Base-by-base conservation (phyloP, 2,888 invertebrate genomes). In the Agrochola circellaris region DNA sequence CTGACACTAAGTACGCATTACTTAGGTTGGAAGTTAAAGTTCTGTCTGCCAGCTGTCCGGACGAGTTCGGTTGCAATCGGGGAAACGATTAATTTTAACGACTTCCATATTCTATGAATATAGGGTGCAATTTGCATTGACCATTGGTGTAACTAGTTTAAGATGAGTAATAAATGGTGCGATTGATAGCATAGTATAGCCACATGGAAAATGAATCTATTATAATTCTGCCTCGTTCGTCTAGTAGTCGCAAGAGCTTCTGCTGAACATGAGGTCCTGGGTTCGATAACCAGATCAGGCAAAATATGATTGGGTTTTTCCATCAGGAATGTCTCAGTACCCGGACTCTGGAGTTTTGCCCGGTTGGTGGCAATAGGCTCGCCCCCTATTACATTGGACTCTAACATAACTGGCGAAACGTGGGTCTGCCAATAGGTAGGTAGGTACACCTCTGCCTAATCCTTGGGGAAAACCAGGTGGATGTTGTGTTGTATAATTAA, bases 1-100 rank as follows among this genome's bases (percentile, higher is more conserved):
- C 71, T 79, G 68, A 61, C 61, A 58, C 61, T 79, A 69, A 72
- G 61, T 80, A 75, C 64, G 71, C 75, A 69, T 75, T 75, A 84
- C 56, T 60, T 72, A 73, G 8, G 20, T 48, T n/a, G 48, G 34
- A 69, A 67, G 23, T 75, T 54, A 34, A 51, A 73, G 54, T 82
- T 70, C 34, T 61, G 60, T 69, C n/a, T 38, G 34, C 75, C 65
- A 75, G 72, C 72, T 75, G 64, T 48, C 61, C 30, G 30, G 13
- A 15, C 17, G 54, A 62, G 30, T 60, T 68, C 30, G 34, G 54
- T 56, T 56, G 60, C 54, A n/a, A 65, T 83, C 45, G 42, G 67
- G 51, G 23, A 70, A 67, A 23, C 79, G 60, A 71, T 83, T 71
- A 54, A 60, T 68, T 73, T 73, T 38, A 71, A 73, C 62, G 58